A percentile compares a stretch with the other conserved stretches of the same genome.
phyloP scores from a whole-genome alignment of 2,113 vertebrate species.

The Hyaena hyaena region DNA sequence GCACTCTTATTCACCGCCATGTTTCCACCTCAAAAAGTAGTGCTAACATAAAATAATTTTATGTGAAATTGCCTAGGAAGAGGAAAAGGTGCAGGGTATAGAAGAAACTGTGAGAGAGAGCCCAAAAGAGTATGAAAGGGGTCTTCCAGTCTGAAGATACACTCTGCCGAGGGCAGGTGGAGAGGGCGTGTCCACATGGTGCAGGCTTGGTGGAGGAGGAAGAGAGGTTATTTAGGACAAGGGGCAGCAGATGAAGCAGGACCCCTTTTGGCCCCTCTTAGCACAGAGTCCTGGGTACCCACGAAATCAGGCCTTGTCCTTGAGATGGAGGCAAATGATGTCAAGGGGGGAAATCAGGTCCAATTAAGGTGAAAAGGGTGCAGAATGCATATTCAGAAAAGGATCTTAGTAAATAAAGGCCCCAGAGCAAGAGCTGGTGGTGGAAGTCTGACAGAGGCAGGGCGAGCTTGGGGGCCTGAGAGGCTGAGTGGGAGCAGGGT shows the following conservation, averaged over 20 bases:
- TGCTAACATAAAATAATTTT: neutral
- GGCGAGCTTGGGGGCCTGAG: too few species aligned
- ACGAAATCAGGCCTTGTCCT: neutral
- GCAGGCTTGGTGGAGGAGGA: neutral
- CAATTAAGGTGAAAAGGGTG: neutral
- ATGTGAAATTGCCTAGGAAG: neutral
- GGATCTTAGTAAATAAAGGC: neutral
- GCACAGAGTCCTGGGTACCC: neutral
- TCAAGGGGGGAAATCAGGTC: neutral
- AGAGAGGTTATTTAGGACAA: neutral
- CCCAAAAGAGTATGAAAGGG: neutral
- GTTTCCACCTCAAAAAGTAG: neutral
- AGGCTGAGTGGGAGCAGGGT: neutral
- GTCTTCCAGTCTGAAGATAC: neutral
- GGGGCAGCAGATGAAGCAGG: neutral
- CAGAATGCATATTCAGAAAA: neutral
- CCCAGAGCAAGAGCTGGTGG: neutral
- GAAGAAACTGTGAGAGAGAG: neutral
- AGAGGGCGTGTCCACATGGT: neutral
- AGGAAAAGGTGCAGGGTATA: neutral
- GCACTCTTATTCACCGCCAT: neutral
- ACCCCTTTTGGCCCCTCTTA: neutral
- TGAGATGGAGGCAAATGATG: neutral
- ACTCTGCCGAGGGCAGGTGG: neutral
- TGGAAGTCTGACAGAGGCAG: neutral